Evolutionary conservation across 37 sponge, comb jelly and placozoan species (phyloP), one percentile per base, ranked within the genome.

Genomic region (Haliclona indistincta): DNA sequence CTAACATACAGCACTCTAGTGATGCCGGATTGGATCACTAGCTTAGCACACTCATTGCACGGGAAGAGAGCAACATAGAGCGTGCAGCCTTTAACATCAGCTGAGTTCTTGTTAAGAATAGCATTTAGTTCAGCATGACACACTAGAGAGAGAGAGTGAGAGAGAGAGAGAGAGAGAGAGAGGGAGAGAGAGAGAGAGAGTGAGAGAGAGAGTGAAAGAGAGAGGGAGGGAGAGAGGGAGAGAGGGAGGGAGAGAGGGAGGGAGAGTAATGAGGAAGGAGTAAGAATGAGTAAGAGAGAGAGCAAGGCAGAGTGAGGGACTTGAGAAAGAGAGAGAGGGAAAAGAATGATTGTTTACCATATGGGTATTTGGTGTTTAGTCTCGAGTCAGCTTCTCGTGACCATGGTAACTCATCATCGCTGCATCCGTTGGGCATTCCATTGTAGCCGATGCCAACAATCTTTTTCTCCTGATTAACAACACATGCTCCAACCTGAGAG

Each of bases 61-160:
- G 99, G 99, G 67, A 95, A 97, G 36, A 97, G 68, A 1, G 88
- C 85, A 38, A 92, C 95, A 74, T 94, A 97, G 1, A 97, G 82
- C 0, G 86, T 92, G 55, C 99, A 97, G 7, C 86, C 95, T 56
- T 92, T 94, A 40, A 97, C 88, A 78, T 86, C 85, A 28, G 93
- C 70, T 8, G 92, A 84, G 83, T 95, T 95, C 81, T 92, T 95
- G 80, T 97, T 97, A 60, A 92, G 54, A 22, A 97, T 94, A 56
- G 99, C 99, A 75, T 97, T 97, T 85, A 95, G 79, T 70, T 97
- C 99, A 19, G 99, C 99, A 81, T 97, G 99, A 66, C 99, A 97
- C 20, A 97, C 95, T 94, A 66, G 17, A 64, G 23, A 60, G 19
- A 33, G 23, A 26, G 15, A 10, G 37, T 10, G 36, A 64, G 43